Base-by-base conservation (phyloP, 1,140 invertebrate species). In the Polypedilum vanderplanki region DNA sequence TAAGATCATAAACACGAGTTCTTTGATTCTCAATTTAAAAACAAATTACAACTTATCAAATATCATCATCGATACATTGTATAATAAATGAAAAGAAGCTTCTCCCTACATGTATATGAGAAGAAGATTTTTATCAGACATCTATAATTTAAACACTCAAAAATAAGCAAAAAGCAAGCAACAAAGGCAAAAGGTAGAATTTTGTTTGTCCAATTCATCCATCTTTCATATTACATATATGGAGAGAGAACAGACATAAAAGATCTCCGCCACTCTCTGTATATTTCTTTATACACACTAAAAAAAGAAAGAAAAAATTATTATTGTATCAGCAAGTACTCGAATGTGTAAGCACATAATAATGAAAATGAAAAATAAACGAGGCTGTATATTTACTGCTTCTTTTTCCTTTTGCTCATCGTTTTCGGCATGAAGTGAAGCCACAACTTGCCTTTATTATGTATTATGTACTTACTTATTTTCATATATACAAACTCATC, bases 341-440 rank as follows among this genome's bases (percentile, higher is more conserved):
- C 46, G 24, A 57, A 57, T 57, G 46, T 57, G 46, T 57, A 57
- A 57, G 46, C 46, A 57, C 46, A 57, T 57, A 8, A 57, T 57
- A 57, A 57, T 57, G 46, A 57, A 57, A 57, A 57, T 57, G 46
- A 57, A 57, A 57, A 57, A 57, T 57, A 57, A 57, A 57, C 46
- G 46, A 57, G 46, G 46, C 46, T 57, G 46, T 15, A 57, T 57
- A 57, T 57, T 57, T 57, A 57, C 46, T 57, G 46, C 46, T 57
- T 57, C 46, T 57, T 12, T 12, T 12, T 15, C 15, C 12, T 12
- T n/a, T 57, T n/a, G 41, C 15, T 46, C n/a, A n/a, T 57, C 15
- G 12, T 57, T 57, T 57, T 15, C 41, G 15, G n/a, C 46, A 57
- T 57, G 12, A 57, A n/a, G 15, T 57, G 12, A 12, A 57, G 46